A percentile compares a stretch with the other conserved stretches of the same genome.
These are phyloP conservation scores for Gymnocheta viridis DNA, from an alignment of 2,888 invertebrate species.

Conservation along the genomic window DNA sequence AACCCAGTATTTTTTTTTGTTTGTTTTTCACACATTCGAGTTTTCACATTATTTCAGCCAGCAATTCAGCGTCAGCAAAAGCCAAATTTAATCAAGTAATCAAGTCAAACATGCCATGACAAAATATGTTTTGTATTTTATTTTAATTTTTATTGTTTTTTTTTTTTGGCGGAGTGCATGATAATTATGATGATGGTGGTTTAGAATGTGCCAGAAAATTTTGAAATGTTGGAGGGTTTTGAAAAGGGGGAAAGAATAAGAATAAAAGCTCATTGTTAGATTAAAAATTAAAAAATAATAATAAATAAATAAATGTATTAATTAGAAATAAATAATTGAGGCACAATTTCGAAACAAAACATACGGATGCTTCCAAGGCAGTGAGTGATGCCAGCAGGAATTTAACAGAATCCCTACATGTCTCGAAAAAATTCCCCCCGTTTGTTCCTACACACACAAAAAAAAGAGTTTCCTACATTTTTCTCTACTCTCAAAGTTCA, in stretches of 20 bases:
- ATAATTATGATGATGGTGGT: conserved; percentile 35
- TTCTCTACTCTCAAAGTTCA: too few relatives aligned
- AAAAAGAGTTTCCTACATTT: too few relatives aligned
- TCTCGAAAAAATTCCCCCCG: too few relatives aligned
- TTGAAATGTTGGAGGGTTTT: conserved; percentile 19
- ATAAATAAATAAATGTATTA: neutral
- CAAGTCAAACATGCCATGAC: conserved; percentile 52
- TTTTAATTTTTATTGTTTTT: too few relatives aligned
- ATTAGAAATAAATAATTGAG: conserved; percentile 28
- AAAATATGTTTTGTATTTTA: too few relatives aligned
- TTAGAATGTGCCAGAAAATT: conserved; percentile 34
- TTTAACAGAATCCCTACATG: too few relatives aligned
- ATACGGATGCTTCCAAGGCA: conserved; percentile 51
- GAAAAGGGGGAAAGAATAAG: conserved; percentile 40
- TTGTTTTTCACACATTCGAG: conserved; percentile 7
- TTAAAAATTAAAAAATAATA: conserved; percentile 8
- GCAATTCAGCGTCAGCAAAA: conserved; percentile 53
- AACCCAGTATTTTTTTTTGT: conserved; percentile 57
- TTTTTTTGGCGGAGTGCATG: conserved; percentile 48
- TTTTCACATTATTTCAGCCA: conserved; percentile 15
- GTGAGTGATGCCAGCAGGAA: too few relatives aligned
- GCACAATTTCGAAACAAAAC: conserved; percentile 53
- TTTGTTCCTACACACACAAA: too few relatives aligned
- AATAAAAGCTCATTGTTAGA: conserved; percentile 63
- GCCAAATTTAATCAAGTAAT: conserved; percentile 41